Percentiles rank a stretch among this genome's conserved stretches.
phyloP scores from a whole-genome alignment of 2,113 vertebrate genomes.

The Cathartes aura region DNA sequence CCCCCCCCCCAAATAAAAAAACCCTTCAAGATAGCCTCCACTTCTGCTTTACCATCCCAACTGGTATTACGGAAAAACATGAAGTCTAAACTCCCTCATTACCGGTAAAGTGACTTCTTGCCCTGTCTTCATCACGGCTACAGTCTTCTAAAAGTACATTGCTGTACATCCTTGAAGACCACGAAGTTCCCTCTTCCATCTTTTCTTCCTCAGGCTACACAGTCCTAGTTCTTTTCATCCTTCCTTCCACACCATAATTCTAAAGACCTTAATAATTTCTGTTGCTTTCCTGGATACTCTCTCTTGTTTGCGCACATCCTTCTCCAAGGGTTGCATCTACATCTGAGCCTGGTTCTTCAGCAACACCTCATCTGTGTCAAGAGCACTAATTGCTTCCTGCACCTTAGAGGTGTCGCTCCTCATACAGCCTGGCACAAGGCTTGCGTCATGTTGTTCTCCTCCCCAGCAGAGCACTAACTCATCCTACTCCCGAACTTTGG shows the following conservation, averaged over 20 bases:
- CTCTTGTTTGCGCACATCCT: not conserved
- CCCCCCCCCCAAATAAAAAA: rapidly evolving
- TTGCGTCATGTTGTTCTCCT: not conserved
- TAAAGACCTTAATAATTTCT: not conserved
- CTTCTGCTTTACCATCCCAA: not conserved
- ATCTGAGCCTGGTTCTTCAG: not conserved
- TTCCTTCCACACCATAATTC: not conserved
- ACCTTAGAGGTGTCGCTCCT: not conserved
- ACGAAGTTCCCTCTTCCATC: not conserved
- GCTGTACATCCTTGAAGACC: not conserved
- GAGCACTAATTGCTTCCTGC: not conserved
- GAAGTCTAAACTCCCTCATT: not conserved
- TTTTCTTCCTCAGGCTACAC: not conserved
- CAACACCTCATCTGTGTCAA: not conserved
- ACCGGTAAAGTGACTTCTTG: not conserved
- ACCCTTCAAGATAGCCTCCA: not conserved
- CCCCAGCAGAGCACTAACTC: not conserved
- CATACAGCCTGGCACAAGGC: not conserved
- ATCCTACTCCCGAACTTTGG: not conserved
- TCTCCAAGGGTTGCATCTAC: not conserved
- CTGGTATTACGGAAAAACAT: not conserved
- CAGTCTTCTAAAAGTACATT: not conserved
- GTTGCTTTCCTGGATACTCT: not conserved
- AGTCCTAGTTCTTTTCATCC: not conserved
- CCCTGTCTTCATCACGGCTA: not conserved